Percentiles rank a stretch among this genome's conserved stretches.
These are phyloP conservation scores for Prunella strophiata DNA, from an alignment of 2,797 vertebrate species.

Conservation along the genomic window DNA sequence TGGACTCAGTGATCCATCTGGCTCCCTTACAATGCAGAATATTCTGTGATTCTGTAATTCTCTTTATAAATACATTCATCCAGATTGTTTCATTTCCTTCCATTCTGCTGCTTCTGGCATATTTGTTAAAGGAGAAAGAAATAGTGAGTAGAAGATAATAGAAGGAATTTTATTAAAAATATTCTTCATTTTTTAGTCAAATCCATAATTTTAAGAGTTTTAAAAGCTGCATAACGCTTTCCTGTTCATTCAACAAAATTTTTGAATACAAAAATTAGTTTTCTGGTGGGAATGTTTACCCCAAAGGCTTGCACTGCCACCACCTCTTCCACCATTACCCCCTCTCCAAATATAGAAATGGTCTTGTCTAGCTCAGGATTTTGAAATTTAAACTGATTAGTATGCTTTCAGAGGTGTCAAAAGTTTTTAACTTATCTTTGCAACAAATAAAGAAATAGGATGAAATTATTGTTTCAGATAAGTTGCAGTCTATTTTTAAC, in stretches of 20 bases:
- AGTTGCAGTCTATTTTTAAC: background rate
- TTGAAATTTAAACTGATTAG: background rate
- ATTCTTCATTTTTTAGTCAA: background rate
- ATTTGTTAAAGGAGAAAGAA: background rate
- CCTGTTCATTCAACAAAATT: background rate
- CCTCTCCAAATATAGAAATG: accelerated
- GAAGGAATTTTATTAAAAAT: background rate
- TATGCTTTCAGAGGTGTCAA: background rate
- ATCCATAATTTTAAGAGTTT: background rate
- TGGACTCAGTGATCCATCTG: background rate
- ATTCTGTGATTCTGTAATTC: background rate
- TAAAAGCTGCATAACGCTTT: background rate
- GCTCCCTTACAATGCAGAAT: background rate
- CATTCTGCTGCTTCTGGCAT: background rate
- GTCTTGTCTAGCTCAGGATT: background rate
- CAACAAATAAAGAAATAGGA: background rate
- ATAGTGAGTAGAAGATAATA: background rate
- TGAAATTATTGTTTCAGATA: background rate
- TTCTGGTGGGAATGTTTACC: background rate
- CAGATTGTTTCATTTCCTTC: background rate
- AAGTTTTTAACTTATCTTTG: background rate
- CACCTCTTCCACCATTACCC: accelerated
- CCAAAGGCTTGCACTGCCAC: background rate
- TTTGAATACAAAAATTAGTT: background rate
- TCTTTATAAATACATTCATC: background rate